These are phyloP conservation scores for Pseudomugil tenellus DNA, from an alignment of 2,797 vertebrate genomes.

Conservation along the genomic window DNA sequence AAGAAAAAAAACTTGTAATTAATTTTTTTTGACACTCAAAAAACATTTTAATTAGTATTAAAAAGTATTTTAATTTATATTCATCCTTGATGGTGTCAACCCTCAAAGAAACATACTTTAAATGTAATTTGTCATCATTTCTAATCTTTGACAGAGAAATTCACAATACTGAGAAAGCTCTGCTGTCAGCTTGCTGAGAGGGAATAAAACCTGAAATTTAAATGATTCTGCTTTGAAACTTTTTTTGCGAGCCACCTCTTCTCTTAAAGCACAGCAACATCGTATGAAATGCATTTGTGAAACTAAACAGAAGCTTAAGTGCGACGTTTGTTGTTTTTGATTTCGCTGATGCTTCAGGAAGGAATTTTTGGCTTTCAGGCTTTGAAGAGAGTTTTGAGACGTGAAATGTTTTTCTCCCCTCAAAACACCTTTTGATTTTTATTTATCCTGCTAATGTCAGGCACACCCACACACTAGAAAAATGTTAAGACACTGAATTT, in stretches of 20 bases:
- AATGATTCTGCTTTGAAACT: slow-evolving; percentile 59
- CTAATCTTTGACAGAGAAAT: slow-evolving; percentile 51
- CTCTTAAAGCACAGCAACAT: slow-evolving; percentile 39
- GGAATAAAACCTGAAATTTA: not conserved
- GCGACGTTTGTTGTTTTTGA: slow-evolving; percentile 78
- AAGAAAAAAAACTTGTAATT: not conserved
- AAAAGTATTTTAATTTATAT: slow-evolving; percentile 8
- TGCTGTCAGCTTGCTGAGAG: not conserved
- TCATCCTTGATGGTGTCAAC: slow-evolving; percentile 7
- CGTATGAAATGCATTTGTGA: slow-evolving; percentile 68
- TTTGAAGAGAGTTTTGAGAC: slow-evolving; percentile 79
- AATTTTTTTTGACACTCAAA: not conserved
- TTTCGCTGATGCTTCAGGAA: slow-evolving; percentile 71
- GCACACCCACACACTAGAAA: slow-evolving; percentile 46
- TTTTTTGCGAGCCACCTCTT: slow-evolving; percentile 40
- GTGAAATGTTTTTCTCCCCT: slow-evolving; percentile 58
- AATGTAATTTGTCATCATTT: slow-evolving; percentile 59
- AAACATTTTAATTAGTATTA: not conserved
- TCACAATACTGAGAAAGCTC: slow-evolving; percentile 2
- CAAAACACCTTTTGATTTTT: slow-evolving; percentile 67
- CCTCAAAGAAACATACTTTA: slow-evolving; percentile 13
- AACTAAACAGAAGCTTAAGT: slow-evolving; percentile 76
- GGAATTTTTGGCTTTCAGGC: slow-evolving; percentile 67
- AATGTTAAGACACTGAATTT: slow-evolving; percentile 49
- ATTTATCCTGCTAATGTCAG: slow-evolving; percentile 65